phyloP scores from a whole-genome alignment of 30 jellyfish, hydroid and myxozoan genomes.

The Aurelia aurita complex sp. Pacific region DNA sequence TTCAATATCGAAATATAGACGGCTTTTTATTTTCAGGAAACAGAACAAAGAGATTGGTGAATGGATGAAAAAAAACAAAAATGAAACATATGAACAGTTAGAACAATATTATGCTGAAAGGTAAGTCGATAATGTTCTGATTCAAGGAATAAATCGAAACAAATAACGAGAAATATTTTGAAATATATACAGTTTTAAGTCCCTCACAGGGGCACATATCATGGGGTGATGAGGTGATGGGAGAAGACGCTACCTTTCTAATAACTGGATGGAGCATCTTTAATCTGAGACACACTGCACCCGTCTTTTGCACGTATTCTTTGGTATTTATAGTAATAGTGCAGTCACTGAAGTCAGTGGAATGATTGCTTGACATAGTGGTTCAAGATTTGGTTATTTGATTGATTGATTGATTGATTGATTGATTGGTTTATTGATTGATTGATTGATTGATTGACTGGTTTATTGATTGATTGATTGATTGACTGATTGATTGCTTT shows the following conservation, averaged over 20 bases:
- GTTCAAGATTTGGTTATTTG: not conserved
- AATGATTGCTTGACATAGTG: not conserved
- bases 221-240: too few relatives aligned
- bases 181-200: too few relatives aligned
- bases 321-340: too few relatives aligned
- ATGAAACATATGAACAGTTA: conserved; percentile 48
- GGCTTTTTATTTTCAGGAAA: conserved; percentile 26
- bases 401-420: not conserved
- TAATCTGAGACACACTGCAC: too few relatives aligned
- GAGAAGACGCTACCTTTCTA: too few relatives aligned
- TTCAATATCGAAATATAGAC: too few relatives aligned
- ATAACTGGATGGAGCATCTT: too few relatives aligned
- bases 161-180: too few relatives aligned
- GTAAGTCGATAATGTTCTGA: not conserved
- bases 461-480: not conserved
- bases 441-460: not conserved
- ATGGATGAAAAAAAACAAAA: conserved; percentile 57
- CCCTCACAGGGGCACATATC: too few relatives aligned
- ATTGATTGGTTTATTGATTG: not conserved
- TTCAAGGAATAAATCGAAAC: too few relatives aligned
- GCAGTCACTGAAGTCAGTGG: not conserved
- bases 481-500: not conserved
- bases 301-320: too few relatives aligned
- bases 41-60: conserved; percentile 14
- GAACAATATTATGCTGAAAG: conserved; percentile 65